Percentiles rank a stretch among this genome's conserved stretches.
phyloP scores from a whole-genome alignment of 2,113 vertebrate species.

The Taurulus bubalis region DNA sequence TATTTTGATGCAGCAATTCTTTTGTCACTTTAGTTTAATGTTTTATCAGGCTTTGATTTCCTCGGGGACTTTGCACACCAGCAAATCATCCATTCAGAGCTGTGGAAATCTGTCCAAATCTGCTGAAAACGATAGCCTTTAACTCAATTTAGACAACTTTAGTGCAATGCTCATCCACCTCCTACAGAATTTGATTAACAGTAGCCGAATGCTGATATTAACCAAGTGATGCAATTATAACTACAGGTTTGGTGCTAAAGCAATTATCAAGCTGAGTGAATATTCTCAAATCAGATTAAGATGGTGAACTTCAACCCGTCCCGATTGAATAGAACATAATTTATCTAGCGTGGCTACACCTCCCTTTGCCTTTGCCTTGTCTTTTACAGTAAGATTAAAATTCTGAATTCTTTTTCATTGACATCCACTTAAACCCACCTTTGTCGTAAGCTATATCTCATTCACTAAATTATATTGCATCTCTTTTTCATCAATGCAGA shows the following conservation, averaged over 20 bases:
- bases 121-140: conserved; percentile 78
- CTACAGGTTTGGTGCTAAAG: conserved; percentile 82
- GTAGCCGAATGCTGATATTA: conserved; percentile 80
- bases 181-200: conserved; percentile 75
- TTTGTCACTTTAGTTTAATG: conserved; percentile 68
- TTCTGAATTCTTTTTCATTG: conserved; percentile 34
- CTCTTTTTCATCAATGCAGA: background rate
- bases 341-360: conserved; percentile 36
- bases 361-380: conserved; percentile 65
- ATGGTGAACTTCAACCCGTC: conserved; percentile 71
- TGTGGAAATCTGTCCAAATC: conserved; percentile 68
- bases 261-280: conserved; percentile 78
- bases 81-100: conserved; percentile 66
- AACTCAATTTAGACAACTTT: conserved; percentile 79
- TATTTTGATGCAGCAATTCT: conserved; percentile 63
- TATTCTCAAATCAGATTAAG: conserved; percentile 80
- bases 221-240: conserved; percentile 84
- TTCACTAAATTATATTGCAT: background rate
- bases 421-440: conserved; percentile 37
- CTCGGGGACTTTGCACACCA: conserved; percentile 60
- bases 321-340: conserved; percentile 61
- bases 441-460: conserved; percentile 22
- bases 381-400: conserved; percentile 53
- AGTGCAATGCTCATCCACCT: conserved; percentile 72
- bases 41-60: conserved; percentile 77